Percentiles rank a stretch among this genome's conserved stretches.
Evolutionary conservation across 2,888 invertebrate genomes (phyloP).

Genomic region (Apamea epomidion): DNA sequence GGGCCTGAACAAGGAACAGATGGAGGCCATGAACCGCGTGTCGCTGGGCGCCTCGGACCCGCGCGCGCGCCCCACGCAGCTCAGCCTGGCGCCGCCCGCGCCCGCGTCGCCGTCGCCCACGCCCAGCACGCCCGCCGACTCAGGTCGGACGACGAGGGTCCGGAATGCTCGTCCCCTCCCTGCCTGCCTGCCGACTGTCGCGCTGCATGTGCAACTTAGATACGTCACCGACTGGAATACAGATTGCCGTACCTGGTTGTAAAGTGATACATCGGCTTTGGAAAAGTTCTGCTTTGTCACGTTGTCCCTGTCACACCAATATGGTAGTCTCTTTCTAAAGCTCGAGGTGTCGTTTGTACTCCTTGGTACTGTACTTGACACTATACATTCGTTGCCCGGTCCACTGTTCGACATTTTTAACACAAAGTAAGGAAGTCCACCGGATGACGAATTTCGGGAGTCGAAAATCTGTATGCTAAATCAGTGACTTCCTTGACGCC

Average conservation of each 20-base stretch:
- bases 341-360: neutral
- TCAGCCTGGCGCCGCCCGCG: conserved; percentile 80
- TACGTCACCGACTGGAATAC: conserved; percentile 45
- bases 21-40: conserved; percentile 89
- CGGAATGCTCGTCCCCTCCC: conserved; percentile 79
- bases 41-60: conserved; percentile 80
- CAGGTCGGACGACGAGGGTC: conserved; percentile 85
- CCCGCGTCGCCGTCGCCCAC: conserved; percentile 89
- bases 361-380: conserved; percentile 3
- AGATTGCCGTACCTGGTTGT: neutral
- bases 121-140: conserved; percentile 90
- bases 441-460: conserved; percentile 1
- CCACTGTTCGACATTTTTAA: neutral
- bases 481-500: conserved; percentile 48
- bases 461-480: conserved; percentile 31
- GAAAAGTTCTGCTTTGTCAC: neutral
- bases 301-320: neutral
- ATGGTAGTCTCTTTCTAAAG: neutral
- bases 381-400: conserved; percentile 14
- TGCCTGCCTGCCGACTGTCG: conserved; percentile 59
- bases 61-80: conserved; percentile 84
- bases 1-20: conserved; percentile 90
- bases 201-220: conserved; percentile 57
- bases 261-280: neutral
- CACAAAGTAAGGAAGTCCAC: neutral